A percentile compares a stretch with the other conserved stretches of the same genome.
phyloP scores from a whole-genome alignment of 2,113 vertebrate species.

The Donacobius atricapilla region DNA sequence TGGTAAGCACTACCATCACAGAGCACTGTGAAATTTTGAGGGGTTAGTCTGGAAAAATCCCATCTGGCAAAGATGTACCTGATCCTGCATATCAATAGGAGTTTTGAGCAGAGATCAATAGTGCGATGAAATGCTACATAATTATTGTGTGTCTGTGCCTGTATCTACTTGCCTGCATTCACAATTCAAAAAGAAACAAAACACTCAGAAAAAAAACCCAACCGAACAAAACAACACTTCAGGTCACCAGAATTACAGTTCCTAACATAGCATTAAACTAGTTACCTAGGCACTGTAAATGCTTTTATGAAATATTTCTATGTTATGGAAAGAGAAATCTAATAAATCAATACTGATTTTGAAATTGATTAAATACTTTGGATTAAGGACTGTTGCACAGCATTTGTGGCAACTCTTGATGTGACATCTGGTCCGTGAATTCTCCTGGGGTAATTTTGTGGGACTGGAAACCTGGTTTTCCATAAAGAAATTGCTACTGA shows the following conservation, averaged over 20 bases:
- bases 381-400: background rate
- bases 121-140: background rate
- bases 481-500: conserved; percentile 6
- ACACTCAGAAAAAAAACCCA: background rate
- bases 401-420: background rate
- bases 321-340: background rate
- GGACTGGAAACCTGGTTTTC: background rate
- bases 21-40: background rate
- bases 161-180: background rate
- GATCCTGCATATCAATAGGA: conserved; percentile 19
- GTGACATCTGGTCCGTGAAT: background rate
- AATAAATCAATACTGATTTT: conserved; percentile 1
- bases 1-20: background rate
- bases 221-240: too few species aligned
- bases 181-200: background rate
- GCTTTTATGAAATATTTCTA: background rate
- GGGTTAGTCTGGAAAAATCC: background rate
- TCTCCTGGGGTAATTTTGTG: background rate
- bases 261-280: background rate
- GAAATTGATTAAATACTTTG: background rate
- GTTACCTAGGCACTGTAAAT: background rate
- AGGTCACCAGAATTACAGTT: background rate
- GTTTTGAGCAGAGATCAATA: conserved; percentile 23
- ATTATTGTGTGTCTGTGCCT: background rate
- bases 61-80: background rate